Evolutionary conservation across 2,797 vertebrate species (phyloP).

Genomic region (Melopsittacus undulatus): DNA sequence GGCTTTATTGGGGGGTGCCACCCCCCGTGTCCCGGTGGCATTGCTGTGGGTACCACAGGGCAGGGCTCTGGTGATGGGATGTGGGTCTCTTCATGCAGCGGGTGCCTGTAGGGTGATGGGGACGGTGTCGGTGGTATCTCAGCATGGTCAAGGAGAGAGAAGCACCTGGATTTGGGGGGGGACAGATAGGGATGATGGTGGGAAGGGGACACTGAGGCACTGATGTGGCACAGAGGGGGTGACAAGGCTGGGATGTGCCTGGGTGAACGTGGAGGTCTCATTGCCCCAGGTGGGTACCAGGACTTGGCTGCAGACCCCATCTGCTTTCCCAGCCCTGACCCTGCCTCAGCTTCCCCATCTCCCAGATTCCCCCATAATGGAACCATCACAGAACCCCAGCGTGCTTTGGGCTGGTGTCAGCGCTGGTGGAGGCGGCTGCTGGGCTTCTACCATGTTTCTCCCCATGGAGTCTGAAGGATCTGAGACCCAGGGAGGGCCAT

Average conservation of each 20-base stretch:
- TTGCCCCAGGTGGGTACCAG: neutral
- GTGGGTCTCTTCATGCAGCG: accelerated
- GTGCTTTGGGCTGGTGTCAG: neutral
- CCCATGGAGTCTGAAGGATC: neutral
- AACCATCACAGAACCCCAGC: too few relatives aligned
- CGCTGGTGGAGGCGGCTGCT: accelerated
- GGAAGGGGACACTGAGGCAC: neutral
- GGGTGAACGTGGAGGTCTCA: accelerated
- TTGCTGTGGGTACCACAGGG: accelerated
- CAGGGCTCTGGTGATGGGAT: neutral
- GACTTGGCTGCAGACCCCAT: neutral
- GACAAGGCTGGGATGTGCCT: neutral
- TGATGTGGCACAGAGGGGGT: neutral
- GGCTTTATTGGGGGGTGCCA: slow-evolving; percentile 9
- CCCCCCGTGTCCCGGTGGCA: accelerated
- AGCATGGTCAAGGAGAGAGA: neutral
- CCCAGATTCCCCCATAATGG: accelerated
- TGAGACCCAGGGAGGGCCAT: neutral
- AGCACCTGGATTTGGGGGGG: neutral
- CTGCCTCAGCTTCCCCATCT: neutral
- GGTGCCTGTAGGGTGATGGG: neutral
- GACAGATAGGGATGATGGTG: neutral
- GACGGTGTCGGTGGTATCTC: neutral
- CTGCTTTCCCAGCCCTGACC: neutral
- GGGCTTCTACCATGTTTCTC: neutral